Conservation (phyloP, 2,888 invertebrate genomes). For the Sarcophaga subvicina region DNA sequence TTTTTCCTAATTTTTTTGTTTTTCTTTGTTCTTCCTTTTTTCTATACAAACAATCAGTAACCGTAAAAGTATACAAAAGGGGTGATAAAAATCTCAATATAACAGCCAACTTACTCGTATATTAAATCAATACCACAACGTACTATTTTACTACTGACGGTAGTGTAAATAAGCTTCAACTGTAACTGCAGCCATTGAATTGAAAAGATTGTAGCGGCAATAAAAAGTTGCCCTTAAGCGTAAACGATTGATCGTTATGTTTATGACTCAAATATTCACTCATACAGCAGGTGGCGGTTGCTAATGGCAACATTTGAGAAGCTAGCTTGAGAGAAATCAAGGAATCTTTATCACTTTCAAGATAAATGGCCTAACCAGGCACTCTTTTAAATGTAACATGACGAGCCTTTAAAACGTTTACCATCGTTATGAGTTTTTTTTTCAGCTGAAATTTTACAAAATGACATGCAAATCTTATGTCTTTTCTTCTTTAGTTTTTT, state of each 20-base stretch:
- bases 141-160: background rate
- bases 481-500: too few relatives aligned
- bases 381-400: background rate
- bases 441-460: conserved; percentile 37
- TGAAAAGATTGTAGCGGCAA: background rate
- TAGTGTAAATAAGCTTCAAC: background rate
- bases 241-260: conserved; percentile 56
- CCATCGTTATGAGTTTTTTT: background rate
- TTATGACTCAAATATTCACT: conserved; percentile 39
- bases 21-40: too few relatives aligned
- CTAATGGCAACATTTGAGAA: background rate
- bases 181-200: background rate
- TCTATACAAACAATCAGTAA: too few relatives aligned
- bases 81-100: too few relatives aligned
- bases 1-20: background rate
- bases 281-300: conserved; percentile 39
- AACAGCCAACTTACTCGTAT: too few relatives aligned
- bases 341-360: background rate
- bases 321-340: background rate
- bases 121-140: background rate
- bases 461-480: conserved; percentile 37
- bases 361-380: background rate
- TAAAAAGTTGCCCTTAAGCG: conserved; percentile 47
- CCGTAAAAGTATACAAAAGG: too few relatives aligned
- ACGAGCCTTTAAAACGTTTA: background rate